phyloP scores from a whole-genome alignment of 2,888 invertebrate genomes.

The Acholoe squamosa region DNA sequence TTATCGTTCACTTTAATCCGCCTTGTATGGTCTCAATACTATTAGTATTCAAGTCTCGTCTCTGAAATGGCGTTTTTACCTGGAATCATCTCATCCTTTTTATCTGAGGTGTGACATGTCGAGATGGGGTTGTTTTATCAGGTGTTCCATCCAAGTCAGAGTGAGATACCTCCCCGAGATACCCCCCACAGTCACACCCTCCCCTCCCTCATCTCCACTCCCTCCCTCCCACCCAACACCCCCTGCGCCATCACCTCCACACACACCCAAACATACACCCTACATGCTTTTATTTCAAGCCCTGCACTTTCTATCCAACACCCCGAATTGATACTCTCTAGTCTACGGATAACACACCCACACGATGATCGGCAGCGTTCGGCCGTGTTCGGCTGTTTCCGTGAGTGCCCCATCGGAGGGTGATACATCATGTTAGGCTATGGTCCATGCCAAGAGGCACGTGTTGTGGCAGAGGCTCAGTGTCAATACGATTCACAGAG shows the following conservation, averaged over 20 bases:
- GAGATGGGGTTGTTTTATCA: not conserved
- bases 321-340: not conserved
- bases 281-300: not conserved
- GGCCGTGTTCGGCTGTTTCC: constrained; percentile 42
- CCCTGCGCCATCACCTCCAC: not conserved
- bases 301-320: not conserved
- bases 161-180: not conserved
- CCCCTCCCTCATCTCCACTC: not conserved
- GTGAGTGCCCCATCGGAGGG: constrained; percentile 23
- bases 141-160: constrained; percentile 1
- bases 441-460: constrained; percentile 40
- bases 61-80: not conserved
- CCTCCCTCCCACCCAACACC: not conserved
- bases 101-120: not conserved
- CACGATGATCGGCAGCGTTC: not conserved
- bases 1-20: too few species aligned
- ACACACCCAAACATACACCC: not conserved
- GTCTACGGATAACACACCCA: not conserved
- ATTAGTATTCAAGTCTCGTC: not conserved
- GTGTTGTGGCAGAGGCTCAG: not conserved
- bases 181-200: not conserved
- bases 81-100: not conserved
- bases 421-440: constrained; percentile 32
- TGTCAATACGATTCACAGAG: constrained; percentile 19
- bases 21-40: not conserved